A percentile compares a stretch with the other conserved stretches of the same genome.
phyloP scores from a whole-genome alignment of 2,888 invertebrate genomes.

The Xanthia icteritia region DNA sequence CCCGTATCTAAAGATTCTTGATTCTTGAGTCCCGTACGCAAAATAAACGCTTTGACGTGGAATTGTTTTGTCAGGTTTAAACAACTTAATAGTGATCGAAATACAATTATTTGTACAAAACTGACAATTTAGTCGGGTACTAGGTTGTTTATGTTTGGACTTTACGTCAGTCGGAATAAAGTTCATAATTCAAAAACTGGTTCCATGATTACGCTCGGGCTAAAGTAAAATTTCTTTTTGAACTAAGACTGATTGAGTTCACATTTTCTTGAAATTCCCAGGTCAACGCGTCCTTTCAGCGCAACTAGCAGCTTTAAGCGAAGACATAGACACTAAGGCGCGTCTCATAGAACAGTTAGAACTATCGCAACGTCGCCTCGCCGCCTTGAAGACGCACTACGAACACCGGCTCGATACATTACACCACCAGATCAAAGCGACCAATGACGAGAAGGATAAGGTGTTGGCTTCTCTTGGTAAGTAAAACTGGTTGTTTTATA shows the following conservation, averaged over 20 bases:
- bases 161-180: not conserved
- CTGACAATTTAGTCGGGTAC: not conserved
- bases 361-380: constrained; percentile 95
- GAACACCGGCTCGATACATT: constrained; percentile 97
- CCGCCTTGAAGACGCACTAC: constrained; percentile 96
- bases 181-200: not conserved
- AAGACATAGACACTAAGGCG: constrained; percentile 98
- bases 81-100: not conserved
- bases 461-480: constrained; percentile 92
- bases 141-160: not conserved
- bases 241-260: not conserved
- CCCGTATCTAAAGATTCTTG: no score
- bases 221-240: not conserved
- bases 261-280: constrained; percentile 49
- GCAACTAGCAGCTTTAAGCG: constrained; percentile 96
- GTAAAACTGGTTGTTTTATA: constrained; percentile 31
- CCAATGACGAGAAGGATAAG: constrained; percentile 97
- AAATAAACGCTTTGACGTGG: no score
- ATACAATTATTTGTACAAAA: not conserved
- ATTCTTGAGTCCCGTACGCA: no score
- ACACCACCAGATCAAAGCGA: constrained; percentile 95
- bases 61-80: no score
- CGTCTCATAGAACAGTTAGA: constrained; percentile 98
- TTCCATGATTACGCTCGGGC: not conserved
- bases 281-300: constrained; percentile 92